Evolutionary conservation across 2,888 invertebrate species (phyloP).

Genomic region (Mesochorus sp.): DNA sequence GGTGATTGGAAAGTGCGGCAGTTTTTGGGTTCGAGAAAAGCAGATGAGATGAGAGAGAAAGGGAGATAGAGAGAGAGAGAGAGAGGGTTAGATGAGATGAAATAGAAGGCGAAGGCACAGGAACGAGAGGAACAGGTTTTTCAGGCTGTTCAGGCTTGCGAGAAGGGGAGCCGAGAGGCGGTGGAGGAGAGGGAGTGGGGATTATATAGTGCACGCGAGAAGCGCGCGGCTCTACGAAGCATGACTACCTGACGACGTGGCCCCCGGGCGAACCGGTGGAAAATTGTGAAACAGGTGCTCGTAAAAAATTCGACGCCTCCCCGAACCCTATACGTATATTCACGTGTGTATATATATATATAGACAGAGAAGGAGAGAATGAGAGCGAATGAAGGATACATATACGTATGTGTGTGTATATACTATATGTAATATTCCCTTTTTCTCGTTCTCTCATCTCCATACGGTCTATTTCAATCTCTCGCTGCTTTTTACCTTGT

Average conservation of each 20-base stretch:
- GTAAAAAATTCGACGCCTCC: conserved; percentile 65
- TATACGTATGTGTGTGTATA: background rate
- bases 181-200: conserved; percentile 4
- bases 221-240: conserved; percentile 70
- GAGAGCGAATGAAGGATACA: too few species aligned
- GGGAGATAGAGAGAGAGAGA: background rate
- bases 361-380: too few species aligned
- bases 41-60: conserved; percentile 31
- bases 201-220: conserved; percentile 65
- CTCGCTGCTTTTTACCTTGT: conserved; percentile 20
- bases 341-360: background rate
- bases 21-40: conserved; percentile 54
- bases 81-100: conserved; percentile 34
- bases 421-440: background rate
- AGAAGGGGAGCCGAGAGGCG: conserved; percentile 17
- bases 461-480: conserved; percentile 36
- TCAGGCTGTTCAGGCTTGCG: conserved; percentile 72
- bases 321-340: conserved; percentile 20
- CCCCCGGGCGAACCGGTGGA: conserved; percentile 72
- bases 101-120: conserved; percentile 46
- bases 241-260: conserved; percentile 77
- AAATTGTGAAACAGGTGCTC: conserved; percentile 77
- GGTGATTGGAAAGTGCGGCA: conserved; percentile 62
- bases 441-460: conserved; percentile 18
- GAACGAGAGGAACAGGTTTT: conserved; percentile 75